Percentiles rank a stretch among this genome's conserved stretches.
Evolutionary conservation across 2,797 vertebrate genomes (phyloP).

Genomic region (Poecile montanus): DNA sequence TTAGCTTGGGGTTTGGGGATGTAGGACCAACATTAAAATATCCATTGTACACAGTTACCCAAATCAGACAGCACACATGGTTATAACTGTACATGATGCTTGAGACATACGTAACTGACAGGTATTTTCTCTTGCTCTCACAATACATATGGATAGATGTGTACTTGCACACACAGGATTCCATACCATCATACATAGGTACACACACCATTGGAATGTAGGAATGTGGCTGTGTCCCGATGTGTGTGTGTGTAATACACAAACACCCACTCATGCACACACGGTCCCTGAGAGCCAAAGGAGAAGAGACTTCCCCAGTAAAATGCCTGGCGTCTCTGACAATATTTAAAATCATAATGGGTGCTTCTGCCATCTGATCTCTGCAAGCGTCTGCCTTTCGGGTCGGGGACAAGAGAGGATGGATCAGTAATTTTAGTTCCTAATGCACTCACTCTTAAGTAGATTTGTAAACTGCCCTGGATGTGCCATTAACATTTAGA

Average conservation of each 20-base stretch:
- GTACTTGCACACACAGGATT: not conserved
- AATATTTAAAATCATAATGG: slow-evolving; percentile 75
- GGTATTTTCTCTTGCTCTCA: not conserved
- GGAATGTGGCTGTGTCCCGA: not conserved
- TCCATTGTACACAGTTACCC: not conserved
- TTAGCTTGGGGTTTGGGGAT: not conserved
- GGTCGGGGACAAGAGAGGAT: slow-evolving; percentile 63
- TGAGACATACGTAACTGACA: accelerated
- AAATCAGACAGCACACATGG: not conserved
- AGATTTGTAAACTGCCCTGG: slow-evolving; percentile 77
- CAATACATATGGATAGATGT: not conserved
- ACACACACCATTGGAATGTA: not conserved
- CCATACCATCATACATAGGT: not conserved
- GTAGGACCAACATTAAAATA: not conserved
- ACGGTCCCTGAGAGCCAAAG: not conserved
- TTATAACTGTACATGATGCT: not conserved
- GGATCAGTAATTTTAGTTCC: slow-evolving; percentile 77
- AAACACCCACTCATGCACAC: not conserved
- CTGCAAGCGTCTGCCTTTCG: slow-evolving; percentile 64
- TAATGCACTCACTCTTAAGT: slow-evolving; percentile 75
- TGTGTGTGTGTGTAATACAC: not conserved
- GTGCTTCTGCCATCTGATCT: slow-evolving; percentile 72
- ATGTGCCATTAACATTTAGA: slow-evolving; percentile 78
- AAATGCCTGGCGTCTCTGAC: slow-evolving; percentile 65
- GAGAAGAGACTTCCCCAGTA: slow-evolving; percentile 61